Conservation (phyloP, 2,888 invertebrate genomes). For the Apamea epomidion region DNA sequence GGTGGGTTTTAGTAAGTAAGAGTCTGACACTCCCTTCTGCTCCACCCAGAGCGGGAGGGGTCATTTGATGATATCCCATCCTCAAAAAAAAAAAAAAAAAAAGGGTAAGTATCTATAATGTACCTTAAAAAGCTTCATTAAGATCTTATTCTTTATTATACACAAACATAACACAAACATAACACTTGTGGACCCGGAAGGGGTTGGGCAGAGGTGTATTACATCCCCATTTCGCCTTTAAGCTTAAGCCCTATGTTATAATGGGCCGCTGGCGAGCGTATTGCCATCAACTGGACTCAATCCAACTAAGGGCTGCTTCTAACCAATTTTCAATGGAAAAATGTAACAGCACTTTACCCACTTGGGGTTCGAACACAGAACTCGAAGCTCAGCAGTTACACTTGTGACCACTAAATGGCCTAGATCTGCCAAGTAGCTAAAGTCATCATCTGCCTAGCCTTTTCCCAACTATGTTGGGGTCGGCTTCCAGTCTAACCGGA, state of each 20-base stretch:
- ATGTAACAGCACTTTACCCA: not conserved
- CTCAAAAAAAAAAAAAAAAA: no score
- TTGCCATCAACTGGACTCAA: not conserved
- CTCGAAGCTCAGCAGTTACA: not conserved
- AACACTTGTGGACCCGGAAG: not conserved
- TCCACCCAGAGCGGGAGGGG: no score
- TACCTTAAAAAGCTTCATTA: not conserved
- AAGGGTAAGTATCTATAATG: conserved; percentile 14
- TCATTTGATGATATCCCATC: no score
- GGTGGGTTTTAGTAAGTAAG: no score
- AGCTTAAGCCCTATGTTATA: not conserved
- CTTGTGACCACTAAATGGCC: not conserved
- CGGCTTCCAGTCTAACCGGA: no score
- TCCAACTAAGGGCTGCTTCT: no score
- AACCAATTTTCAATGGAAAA: not conserved
- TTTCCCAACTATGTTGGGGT: no score
- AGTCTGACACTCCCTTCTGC: no score
- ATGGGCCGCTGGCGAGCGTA: no score
- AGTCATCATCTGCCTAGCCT: no score
- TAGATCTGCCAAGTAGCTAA: not conserved
- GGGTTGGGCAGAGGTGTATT: not conserved
- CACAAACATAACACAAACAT: not conserved
- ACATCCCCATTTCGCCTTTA: not conserved
- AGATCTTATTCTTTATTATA: not conserved
- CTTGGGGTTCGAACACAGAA: not conserved